Evolutionary conservation across 2,888 invertebrate genomes (phyloP).

Genomic region (Thelaira solivaga): DNA sequence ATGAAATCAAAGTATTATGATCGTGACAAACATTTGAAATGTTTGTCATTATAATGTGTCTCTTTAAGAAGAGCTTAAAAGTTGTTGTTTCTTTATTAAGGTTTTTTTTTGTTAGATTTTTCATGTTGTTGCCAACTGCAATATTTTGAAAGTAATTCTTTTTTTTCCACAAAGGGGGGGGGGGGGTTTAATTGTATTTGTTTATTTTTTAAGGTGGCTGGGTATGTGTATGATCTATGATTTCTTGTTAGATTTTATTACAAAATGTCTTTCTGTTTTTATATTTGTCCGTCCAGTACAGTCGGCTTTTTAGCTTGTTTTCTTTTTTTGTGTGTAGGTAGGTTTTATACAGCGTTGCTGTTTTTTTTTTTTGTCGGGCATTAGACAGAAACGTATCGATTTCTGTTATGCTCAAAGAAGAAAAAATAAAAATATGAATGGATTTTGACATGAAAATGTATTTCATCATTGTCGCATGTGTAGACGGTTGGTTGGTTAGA

Average conservation of each 20-base stretch:
- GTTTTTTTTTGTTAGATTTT: not conserved
- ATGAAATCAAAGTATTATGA: constrained; percentile 36
- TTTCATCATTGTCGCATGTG: constrained; percentile 49
- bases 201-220: constrained; percentile 16
- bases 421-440: constrained; percentile 27
- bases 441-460: constrained; percentile 45
- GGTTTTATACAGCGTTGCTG: not conserved
- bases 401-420: constrained; percentile 48
- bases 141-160: constrained; percentile 41
- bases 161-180: too few species aligned
- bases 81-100: not conserved
- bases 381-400: constrained; percentile 56
- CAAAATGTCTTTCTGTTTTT: constrained; percentile 26
- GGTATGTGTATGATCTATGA: constrained; percentile 33
- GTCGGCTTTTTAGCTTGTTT: constrained; percentile 48
- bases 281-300: not conserved
- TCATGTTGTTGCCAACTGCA: constrained; percentile 23
- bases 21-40: constrained; percentile 59
- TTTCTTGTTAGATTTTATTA: constrained; percentile 50
- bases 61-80: constrained; percentile 48
- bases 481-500: constrained; percentile 18
- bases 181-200: constrained; percentile 26
- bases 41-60: constrained; percentile 43
- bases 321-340: constrained; percentile 50
- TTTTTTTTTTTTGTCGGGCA: constrained; percentile 3